Percentiles rank a stretch among this genome's conserved stretches.
Evolutionary conservation across 1,140 invertebrate genomes (phyloP).

Genomic region (Bombus fervidus): DNA sequence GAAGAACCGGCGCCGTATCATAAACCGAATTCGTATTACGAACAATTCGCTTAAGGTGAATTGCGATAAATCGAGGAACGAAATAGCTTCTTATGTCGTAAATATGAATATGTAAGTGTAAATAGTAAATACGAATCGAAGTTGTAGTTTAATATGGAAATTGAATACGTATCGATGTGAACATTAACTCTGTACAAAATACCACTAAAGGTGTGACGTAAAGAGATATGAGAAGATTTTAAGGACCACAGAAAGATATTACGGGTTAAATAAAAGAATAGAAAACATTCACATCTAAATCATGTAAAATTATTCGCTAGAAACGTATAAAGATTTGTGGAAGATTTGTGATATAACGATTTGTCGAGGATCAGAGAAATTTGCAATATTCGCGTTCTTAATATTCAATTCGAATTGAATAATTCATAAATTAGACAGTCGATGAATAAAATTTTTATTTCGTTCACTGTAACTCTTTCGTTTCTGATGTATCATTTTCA

Average conservation of each 20-base stretch:
- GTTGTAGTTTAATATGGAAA: not conserved
- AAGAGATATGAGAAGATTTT: not conserved
- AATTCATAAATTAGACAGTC: constrained; percentile 8
- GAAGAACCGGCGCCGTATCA: not conserved
- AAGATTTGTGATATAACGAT: too few relatives aligned
- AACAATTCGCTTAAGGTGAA: too few relatives aligned
- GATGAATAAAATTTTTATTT: not conserved
- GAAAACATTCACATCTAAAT: not conserved
- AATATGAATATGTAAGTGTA: too few relatives aligned
- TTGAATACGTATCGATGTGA: not conserved
- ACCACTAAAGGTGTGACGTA: not conserved
- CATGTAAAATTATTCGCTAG: not conserved
- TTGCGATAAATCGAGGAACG: too few relatives aligned
- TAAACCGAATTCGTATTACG: not conserved
- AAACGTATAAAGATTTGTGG: too few relatives aligned
- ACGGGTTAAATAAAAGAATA: not conserved
- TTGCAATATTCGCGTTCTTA: not conserved
- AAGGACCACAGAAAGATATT: too few relatives aligned
- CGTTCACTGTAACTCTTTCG: not conserved
- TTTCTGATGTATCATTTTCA: not conserved
- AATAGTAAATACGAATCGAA: not conserved
- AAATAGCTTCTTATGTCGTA: too few relatives aligned
- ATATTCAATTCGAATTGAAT: not conserved
- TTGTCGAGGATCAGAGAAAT: not conserved
- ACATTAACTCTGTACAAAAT: not conserved